These are phyloP conservation scores for Sycobia sp. DNA, from an alignment of 1,140 invertebrate genomes.

Conservation along the genomic window DNA sequence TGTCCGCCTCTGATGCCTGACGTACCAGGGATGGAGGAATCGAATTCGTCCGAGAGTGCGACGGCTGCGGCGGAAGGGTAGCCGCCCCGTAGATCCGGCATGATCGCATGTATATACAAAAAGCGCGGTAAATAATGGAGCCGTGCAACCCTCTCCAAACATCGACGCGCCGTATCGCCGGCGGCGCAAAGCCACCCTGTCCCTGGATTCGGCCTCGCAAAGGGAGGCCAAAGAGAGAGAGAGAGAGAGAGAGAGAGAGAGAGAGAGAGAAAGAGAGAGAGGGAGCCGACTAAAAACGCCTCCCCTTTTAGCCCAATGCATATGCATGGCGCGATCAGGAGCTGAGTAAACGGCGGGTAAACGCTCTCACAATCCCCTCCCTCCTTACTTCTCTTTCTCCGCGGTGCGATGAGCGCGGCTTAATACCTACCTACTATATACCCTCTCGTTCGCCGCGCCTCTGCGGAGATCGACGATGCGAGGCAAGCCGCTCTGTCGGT, in stretches of 20 bases:
- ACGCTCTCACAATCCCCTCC: too few relatives aligned
- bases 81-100: neutral
- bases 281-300: conserved; percentile 20
- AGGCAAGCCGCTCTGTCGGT: too few relatives aligned
- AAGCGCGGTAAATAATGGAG: conserved; percentile 60
- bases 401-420: too few relatives aligned
- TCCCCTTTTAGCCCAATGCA: conserved; percentile 8
- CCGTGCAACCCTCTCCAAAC: conserved; percentile 56
- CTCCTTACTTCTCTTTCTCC: neutral
- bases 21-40: conserved; percentile 39
- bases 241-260: too few relatives aligned
- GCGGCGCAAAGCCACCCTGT: too few relatives aligned
- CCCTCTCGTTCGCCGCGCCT: too few relatives aligned
- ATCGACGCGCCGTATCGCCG: conserved; percentile 31
- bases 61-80: conserved; percentile 45
- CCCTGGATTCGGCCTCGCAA: conserved; percentile 21
- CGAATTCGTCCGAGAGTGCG: conserved; percentile 59
- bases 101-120: conserved; percentile 55
- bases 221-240: too few relatives aligned
- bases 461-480: too few relatives aligned
- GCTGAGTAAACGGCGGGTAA: conserved; percentile 9
- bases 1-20: too few relatives aligned
- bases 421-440: too few relatives aligned
- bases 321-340: conserved; percentile 29
- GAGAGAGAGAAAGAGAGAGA: too few relatives aligned